Evolutionary conservation across 1,140 invertebrate genomes (phyloP).

Genomic region (Ruditapes philippinarum): DNA sequence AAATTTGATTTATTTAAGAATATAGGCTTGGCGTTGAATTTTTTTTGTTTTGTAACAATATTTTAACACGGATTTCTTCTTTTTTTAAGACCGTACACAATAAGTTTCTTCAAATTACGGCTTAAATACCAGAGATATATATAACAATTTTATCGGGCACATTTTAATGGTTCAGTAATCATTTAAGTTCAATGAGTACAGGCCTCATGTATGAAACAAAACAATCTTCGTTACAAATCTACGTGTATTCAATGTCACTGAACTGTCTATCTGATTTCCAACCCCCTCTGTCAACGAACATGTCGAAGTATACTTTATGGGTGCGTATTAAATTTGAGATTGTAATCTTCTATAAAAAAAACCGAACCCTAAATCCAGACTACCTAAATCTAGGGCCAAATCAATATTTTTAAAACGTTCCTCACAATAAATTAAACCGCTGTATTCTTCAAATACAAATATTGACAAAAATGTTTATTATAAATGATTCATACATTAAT

Average conservation of each 20-base stretch:
- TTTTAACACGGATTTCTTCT: too few relatives aligned
- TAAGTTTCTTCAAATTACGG: too few relatives aligned
- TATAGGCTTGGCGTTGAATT: too few relatives aligned
- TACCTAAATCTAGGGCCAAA: not conserved
- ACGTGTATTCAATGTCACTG: slow-evolving; percentile 16
- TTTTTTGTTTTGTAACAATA: too few relatives aligned
- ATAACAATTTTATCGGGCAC: not conserved
- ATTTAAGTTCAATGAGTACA: slow-evolving; percentile 43
- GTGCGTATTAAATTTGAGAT: slow-evolving; percentile 9
- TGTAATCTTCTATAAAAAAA: not conserved
- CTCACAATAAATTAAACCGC: slow-evolving; percentile 26
- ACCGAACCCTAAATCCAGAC: not conserved
- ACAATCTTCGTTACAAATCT: slow-evolving; percentile 46
- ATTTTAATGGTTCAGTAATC: not conserved
- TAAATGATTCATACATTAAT: slow-evolving; percentile 38
- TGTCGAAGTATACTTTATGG: slow-evolving; percentile 56
- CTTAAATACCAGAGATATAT: too few relatives aligned
- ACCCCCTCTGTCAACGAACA: slow-evolving; percentile 65
- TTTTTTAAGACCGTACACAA: too few relatives aligned
- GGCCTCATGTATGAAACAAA: slow-evolving; percentile 50
- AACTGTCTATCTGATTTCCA: slow-evolving; percentile 37
- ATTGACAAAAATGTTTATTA: slow-evolving; percentile 22
- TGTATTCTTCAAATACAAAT: slow-evolving; percentile 30
- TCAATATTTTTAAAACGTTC: slow-evolving; percentile 40
- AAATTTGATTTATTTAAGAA: too few relatives aligned